A percentile compares a stretch with the other conserved stretches of the same genome.
Evolutionary conservation across 2,113 vertebrate species (phyloP).

Genomic region (Cygnus buccinator): DNA sequence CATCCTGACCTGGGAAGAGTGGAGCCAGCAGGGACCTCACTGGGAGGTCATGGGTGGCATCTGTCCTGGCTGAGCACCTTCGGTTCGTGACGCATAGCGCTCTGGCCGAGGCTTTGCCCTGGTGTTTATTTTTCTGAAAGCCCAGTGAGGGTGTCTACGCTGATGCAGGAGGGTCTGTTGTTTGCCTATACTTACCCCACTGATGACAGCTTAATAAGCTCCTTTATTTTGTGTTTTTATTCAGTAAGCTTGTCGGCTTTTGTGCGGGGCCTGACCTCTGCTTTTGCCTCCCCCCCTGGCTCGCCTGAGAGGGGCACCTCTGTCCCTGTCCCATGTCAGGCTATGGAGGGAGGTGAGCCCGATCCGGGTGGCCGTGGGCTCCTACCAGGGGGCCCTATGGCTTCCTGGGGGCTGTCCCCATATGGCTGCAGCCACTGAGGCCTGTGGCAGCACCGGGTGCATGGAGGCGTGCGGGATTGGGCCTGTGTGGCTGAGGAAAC

Average conservation of each 20-base stretch:
- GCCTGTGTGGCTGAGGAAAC: neutral
- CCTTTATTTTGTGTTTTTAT: constrained; percentile 73
- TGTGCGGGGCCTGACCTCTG: constrained; percentile 72
- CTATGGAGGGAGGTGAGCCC: constrained; percentile 18
- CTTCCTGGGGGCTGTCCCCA: neutral
- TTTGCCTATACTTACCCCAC: constrained; percentile 52
- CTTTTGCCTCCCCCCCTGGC: neutral
- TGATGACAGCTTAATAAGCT: constrained; percentile 73
- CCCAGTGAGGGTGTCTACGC: neutral
- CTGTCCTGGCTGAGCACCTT: neutral
- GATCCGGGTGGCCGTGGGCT: neutral
- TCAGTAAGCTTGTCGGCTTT: constrained; percentile 69
- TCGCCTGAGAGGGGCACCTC: constrained; percentile 51
- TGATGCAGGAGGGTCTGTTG: neutral
- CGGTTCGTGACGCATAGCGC: neutral
- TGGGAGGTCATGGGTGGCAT: neutral
- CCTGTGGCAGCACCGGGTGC: neutral
- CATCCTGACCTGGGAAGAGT: neutral
- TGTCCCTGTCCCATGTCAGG: constrained; percentile 55
- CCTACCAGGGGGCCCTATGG: neutral
- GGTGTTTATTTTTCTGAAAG: neutral
- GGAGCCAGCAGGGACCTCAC: neutral
- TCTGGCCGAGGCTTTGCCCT: neutral
- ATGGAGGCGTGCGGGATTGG: neutral
- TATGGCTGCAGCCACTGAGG: neutral